These are phyloP conservation scores for Penaeus monodon DNA, from an alignment of 2,888 invertebrate species.

Conservation along the genomic window DNA sequence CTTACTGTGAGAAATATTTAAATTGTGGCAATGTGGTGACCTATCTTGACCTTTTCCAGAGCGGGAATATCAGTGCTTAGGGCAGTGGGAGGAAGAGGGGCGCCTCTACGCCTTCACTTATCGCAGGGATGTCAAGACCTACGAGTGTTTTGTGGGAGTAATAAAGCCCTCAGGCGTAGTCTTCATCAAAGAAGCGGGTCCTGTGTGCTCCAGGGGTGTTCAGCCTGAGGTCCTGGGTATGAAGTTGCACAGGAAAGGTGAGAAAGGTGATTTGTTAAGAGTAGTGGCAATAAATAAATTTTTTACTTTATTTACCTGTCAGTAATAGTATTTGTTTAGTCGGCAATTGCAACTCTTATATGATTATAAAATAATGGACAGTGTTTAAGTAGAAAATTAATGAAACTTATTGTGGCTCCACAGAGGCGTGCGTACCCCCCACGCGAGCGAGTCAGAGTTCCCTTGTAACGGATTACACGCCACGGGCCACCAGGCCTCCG, in stretches of 20 bases:
- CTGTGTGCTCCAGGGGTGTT: conserved; percentile 76
- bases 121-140: conserved; percentile 75
- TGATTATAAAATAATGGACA: too few species aligned
- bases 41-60: conserved; percentile 70
- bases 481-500: conserved; percentile 21
- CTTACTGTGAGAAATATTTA: background rate
- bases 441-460: conserved; percentile 23
- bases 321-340: background rate
- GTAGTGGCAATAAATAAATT: background rate
- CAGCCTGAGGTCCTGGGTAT: conserved; percentile 76
- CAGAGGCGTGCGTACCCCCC: background rate
- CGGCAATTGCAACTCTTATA: too few species aligned
- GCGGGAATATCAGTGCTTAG: conserved; percentile 77
- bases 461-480: conserved; percentile 3
- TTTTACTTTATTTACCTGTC: background rate
- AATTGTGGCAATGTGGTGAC: background rate
- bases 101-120: conserved; percentile 78
- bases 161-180: conserved; percentile 76
- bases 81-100: conserved; percentile 78
- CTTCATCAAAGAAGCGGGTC: conserved; percentile 77
- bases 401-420: background rate
- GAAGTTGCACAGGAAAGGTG: conserved; percentile 67
- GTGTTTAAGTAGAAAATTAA: too few species aligned
- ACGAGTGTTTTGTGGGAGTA: conserved; percentile 78
- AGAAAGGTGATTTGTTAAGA: background rate